These are phyloP conservation scores for Lacanobia oleracea DNA, from an alignment of 2,888 invertebrate genomes.

Conservation along the genomic window DNA sequence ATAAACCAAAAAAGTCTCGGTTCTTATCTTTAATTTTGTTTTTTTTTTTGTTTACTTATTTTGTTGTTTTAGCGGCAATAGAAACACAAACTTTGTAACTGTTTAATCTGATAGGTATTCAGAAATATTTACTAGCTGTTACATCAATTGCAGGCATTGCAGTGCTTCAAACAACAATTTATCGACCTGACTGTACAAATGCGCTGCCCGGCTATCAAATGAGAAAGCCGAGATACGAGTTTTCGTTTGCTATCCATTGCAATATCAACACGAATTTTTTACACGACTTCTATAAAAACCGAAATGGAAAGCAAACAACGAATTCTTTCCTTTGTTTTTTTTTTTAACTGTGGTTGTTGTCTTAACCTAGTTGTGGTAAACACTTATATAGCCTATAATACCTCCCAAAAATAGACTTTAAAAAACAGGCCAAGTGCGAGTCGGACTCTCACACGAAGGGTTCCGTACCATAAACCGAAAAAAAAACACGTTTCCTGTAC, in stretches of 20 bases:
- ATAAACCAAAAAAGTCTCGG: too few species aligned
- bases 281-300: background rate
- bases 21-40: too few species aligned
- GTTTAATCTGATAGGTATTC: background rate
- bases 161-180: background rate
- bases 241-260: slow-evolving; percentile 41
- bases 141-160: background rate
- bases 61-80: too few species aligned
- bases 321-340: slow-evolving; percentile 8
- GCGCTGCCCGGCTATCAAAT: slow-evolving; percentile 27
- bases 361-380: slow-evolving; percentile 34
- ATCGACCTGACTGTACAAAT: slow-evolving; percentile 29
- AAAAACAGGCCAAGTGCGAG: too few species aligned
- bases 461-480: too few species aligned
- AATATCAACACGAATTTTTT: slow-evolving; percentile 13
- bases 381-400: background rate
- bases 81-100: background rate
- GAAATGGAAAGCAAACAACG: slow-evolving; percentile 42
- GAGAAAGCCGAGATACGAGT: slow-evolving; percentile 36
- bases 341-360: background rate
- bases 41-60: too few species aligned
- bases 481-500: too few species aligned
- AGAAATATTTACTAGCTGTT: background rate
- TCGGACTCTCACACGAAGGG: too few species aligned
- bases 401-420: slow-evolving; percentile 1